These are phyloP conservation scores for Triplophysa rosa DNA, from an alignment of 2,113 vertebrate genomes.

Conservation along the genomic window DNA sequence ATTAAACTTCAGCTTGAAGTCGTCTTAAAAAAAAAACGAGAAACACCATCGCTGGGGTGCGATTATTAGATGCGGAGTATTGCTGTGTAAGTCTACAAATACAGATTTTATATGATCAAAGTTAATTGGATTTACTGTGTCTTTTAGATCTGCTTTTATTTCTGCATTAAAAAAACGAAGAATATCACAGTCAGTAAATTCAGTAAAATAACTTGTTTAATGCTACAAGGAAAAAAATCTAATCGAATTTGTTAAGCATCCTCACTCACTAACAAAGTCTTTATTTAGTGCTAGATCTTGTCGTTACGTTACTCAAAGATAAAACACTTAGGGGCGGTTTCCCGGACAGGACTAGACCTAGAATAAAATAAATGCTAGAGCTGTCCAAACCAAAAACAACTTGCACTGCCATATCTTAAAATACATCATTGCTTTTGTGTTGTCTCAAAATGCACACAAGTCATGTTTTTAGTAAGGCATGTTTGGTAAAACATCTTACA, in stretches of 20 bases:
- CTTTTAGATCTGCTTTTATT: not conserved
- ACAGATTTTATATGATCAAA: conserved; percentile 8
- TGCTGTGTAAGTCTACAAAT: not conserved
- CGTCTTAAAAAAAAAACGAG: not conserved
- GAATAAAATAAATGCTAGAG: too few relatives aligned
- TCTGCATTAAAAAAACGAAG: not conserved
- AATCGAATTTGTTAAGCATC: conserved; percentile 8
- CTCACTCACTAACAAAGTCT: not conserved
- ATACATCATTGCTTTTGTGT: too few relatives aligned
- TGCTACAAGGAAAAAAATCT: not conserved
- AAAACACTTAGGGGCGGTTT: too few relatives aligned
- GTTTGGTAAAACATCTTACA: too few relatives aligned
- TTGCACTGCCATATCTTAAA: too few relatives aligned
- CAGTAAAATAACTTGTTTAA: not conserved
- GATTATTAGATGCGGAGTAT: not conserved
- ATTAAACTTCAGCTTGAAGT: conserved; percentile 9
- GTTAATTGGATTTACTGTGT: not conserved
- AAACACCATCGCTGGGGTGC: not conserved
- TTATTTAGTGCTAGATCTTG: not conserved
- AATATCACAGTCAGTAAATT: not conserved
- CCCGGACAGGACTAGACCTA: too few relatives aligned
- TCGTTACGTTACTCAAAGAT: too few relatives aligned
- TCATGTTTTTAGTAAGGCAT: too few relatives aligned
- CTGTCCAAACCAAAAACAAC: too few relatives aligned
- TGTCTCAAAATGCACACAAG: too few relatives aligned